Percentiles rank a stretch among this genome's conserved stretches.
These are phyloP conservation scores for Pseudotriccus pelzelni DNA, from an alignment of 2,797 vertebrate species.

Conservation along the genomic window DNA sequence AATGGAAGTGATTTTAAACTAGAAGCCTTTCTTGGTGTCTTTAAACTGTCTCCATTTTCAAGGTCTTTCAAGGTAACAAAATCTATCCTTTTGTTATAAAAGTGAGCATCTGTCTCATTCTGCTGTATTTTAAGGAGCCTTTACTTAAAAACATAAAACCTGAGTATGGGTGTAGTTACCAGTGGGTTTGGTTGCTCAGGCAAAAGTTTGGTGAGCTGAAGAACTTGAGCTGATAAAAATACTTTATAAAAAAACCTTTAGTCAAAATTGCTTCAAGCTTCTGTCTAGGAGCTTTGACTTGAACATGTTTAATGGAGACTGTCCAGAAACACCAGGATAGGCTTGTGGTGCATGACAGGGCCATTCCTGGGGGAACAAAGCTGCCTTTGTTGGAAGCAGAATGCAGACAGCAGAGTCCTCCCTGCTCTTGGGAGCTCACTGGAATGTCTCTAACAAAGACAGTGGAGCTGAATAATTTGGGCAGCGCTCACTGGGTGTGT, in stretches of 20 bases:
- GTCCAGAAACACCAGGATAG: constrained; percentile 37
- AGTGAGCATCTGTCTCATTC: neutral
- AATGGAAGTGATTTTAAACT: neutral
- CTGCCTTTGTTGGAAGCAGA: constrained; percentile 62
- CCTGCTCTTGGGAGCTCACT: constrained; percentile 57
- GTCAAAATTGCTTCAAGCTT: neutral
- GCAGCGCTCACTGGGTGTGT: neutral
- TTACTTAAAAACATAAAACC: neutral
- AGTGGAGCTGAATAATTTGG: neutral
- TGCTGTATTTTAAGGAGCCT: neutral
- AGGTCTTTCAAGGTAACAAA: neutral
- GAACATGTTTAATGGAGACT: constrained; percentile 14
- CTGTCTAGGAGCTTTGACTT: constrained; percentile 13
- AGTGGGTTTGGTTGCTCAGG: neutral
- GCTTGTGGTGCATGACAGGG: constrained; percentile 25
- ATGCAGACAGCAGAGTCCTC: constrained; percentile 17
- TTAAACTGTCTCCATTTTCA: neutral
- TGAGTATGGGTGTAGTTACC: neutral
- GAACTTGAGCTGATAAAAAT: neutral
- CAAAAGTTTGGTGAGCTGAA: neutral
- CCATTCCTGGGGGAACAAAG: constrained; percentile 67
- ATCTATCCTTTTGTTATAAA: neutral
- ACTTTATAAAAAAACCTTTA: neutral
- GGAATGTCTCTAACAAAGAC: constrained; percentile 38
- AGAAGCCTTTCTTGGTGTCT: neutral